Percentiles rank a stretch among this genome's conserved stretches.
Evolutionary conservation across 1,140 invertebrate genomes (phyloP).

Genomic region (Pseudomyrmex gracilis): DNA sequence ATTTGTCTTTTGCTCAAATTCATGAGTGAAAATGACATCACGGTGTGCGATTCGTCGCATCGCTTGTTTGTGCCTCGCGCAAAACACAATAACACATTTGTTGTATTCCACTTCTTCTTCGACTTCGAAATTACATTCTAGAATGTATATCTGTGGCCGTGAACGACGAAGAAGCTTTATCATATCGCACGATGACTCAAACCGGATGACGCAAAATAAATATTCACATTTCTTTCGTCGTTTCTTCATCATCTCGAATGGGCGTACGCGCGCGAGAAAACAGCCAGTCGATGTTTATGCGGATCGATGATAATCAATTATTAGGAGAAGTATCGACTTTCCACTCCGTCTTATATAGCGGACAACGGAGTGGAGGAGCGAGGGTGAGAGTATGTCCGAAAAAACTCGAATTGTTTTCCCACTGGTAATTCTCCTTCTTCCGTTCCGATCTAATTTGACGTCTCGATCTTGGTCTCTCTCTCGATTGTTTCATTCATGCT

Average conservation of each 20-base stretch:
- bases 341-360: not conserved
- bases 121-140: too few relatives aligned
- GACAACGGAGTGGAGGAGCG: not conserved
- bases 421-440: not conserved
- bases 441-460: not conserved
- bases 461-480: too few relatives aligned
- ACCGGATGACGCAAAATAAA: slow-evolving; percentile 47
- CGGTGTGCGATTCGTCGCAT: too few relatives aligned
- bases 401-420: slow-evolving; percentile 27
- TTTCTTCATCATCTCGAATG: not conserved
- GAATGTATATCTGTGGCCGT: not conserved
- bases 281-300: not conserved
- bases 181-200: not conserved
- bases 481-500: not conserved
- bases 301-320: slow-evolving; percentile 38
- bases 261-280: not conserved
- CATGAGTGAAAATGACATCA: too few relatives aligned
- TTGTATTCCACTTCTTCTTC: too few relatives aligned
- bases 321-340: slow-evolving; percentile 16
- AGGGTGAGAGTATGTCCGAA: not conserved
- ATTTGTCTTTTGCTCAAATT: too few relatives aligned
- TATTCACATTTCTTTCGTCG: slow-evolving; percentile 14
- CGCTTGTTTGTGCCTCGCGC: too few relatives aligned
- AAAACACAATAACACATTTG: too few relatives aligned
- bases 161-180: not conserved